Percentiles rank a stretch among this genome's conserved stretches.
Evolutionary conservation across 2,797 vertebrate species (phyloP).

Genomic region (Heterohyrax brucei): DNA sequence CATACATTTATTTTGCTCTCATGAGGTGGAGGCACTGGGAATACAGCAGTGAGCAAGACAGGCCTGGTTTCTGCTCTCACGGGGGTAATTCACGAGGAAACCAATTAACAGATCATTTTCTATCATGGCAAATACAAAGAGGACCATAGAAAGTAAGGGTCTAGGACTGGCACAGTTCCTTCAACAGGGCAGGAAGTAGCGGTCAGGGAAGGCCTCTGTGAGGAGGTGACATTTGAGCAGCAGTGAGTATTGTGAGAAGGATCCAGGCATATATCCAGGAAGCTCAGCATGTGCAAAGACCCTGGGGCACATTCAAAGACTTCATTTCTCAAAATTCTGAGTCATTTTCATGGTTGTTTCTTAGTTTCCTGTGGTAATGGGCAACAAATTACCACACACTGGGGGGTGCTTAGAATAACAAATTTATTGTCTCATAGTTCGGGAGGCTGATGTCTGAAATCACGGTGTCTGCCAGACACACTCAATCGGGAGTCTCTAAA

Average conservation of each 20-base stretch:
- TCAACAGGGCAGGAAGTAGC: background rate
- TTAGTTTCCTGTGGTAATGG: background rate
- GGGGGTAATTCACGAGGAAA: background rate
- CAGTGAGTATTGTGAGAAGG: background rate
- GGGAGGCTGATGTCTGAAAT: no score
- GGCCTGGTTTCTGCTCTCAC: background rate
- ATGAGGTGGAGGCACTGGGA: background rate
- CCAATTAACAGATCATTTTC: background rate
- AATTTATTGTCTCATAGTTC: no score
- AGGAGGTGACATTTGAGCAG: background rate
- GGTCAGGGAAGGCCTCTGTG: background rate
- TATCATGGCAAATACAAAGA: background rate
- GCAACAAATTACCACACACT: background rate
- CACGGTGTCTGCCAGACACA: no score
- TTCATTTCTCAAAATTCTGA: background rate
- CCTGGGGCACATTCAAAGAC: background rate
- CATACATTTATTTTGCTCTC: background rate
- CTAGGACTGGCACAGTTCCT: background rate
- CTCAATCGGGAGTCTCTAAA: no score
- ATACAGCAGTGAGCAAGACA: background rate
- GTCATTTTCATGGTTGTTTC: background rate
- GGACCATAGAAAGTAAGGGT: background rate
- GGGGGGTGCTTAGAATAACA: no score
- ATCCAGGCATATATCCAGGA: background rate
- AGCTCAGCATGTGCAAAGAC: background rate